Evolutionary conservation across 2,113 vertebrate genomes (phyloP).

Genomic region (Myiozetetes cayanensis): DNA sequence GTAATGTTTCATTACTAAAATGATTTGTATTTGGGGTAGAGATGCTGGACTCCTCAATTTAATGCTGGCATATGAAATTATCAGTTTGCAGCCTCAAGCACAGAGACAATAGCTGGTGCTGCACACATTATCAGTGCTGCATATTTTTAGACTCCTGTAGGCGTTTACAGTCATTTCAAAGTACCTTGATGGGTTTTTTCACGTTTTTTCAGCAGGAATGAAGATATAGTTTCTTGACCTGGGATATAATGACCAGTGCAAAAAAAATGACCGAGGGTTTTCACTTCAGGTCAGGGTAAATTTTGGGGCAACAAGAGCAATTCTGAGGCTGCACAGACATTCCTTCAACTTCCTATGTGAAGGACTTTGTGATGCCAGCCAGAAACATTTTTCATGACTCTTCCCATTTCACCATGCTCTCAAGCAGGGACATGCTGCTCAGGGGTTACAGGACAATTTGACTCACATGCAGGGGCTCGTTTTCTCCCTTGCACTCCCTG

Average conservation of each 20-base stretch:
- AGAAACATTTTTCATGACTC: background rate
- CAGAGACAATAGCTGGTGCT: slow-evolving; percentile 2
- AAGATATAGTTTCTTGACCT: background rate
- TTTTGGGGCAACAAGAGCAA: background rate
- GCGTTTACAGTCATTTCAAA: background rate
- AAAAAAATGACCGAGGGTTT: background rate
- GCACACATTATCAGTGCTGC: background rate
- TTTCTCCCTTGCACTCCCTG: background rate
- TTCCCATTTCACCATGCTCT: background rate
- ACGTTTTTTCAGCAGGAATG: background rate
- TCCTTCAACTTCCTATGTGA: background rate
- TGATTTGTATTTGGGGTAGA: background rate
- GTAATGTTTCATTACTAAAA: background rate
- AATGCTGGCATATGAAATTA: background rate
- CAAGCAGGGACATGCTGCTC: background rate
- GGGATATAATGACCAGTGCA: background rate
- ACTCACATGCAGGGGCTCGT: background rate
- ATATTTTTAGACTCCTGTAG: slow-evolving; percentile 48
- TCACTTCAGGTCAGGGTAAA: background rate
- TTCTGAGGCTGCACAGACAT: background rate
- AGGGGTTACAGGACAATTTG: background rate
- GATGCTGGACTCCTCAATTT: background rate
- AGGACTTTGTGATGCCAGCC: background rate
- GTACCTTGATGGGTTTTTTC: background rate
- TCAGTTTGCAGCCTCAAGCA: background rate